phyloP scores from a whole-genome alignment of 1,140 invertebrate genomes.

The Atta texana region DNA sequence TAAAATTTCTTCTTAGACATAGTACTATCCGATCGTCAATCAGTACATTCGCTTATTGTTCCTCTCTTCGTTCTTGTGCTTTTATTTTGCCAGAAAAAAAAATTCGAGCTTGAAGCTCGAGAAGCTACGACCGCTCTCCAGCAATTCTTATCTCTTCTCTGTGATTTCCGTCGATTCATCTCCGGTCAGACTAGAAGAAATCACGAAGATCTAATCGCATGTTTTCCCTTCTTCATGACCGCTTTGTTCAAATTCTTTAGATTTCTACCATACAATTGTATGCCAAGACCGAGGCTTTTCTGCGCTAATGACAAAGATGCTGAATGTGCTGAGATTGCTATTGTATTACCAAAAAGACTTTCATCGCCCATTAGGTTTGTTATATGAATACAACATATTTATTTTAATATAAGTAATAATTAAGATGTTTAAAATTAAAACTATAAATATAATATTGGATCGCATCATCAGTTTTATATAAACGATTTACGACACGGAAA shows the following conservation, averaged over 20 bases:
- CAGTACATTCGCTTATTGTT: constrained; percentile 37
- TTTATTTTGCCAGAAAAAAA: constrained; percentile 47
- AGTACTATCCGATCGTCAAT: constrained; percentile 13
- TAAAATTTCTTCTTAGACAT: neutral
- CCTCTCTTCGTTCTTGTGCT: neutral
- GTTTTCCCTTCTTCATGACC: constrained; percentile 36
- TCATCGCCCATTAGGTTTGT: constrained; percentile 56
- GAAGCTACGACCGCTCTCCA: constrained; percentile 37
- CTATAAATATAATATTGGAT: neutral
- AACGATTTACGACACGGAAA: neutral
- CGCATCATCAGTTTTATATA: neutral
- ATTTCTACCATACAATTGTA: constrained; percentile 43
- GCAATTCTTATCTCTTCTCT: constrained; percentile 50
- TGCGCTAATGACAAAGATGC: neutral
- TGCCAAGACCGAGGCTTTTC: constrained; percentile 28
- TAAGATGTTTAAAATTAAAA: constrained; percentile 2
- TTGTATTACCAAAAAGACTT: constrained; percentile 17
- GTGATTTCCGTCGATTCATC: constrained; percentile 56
- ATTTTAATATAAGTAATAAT: neutral
- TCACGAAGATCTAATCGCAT: constrained; percentile 38
- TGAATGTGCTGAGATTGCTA: neutral
- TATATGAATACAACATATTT: neutral
- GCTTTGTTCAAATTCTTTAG: constrained; percentile 36
- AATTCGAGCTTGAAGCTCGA: constrained; percentile 38
- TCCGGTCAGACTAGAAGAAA: constrained; percentile 22